Evolutionary conservation across 2,113 vertebrate genomes (phyloP).

Genomic region (Chinchilla lanigera): DNA sequence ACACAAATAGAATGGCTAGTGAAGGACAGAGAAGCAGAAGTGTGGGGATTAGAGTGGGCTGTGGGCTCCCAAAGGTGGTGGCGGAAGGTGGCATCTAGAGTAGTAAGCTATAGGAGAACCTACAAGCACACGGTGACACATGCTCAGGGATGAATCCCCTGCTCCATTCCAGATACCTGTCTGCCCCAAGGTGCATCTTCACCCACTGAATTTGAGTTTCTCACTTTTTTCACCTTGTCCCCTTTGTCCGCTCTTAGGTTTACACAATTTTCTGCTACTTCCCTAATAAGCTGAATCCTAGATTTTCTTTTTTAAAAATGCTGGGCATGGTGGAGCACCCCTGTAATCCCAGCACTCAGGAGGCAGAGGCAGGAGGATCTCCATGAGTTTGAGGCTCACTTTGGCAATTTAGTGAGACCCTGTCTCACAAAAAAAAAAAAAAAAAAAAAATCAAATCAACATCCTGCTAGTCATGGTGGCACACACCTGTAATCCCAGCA

Average conservation of each 20-base stretch:
- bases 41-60: not conserved
- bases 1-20: not conserved
- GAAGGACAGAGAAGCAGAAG: not conserved
- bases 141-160: not conserved
- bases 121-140: not conserved
- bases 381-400: not conserved
- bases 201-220: not conserved
- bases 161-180: not conserved
- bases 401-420: not conserved
- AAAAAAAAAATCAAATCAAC: not conserved
- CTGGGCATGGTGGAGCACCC: not conserved
- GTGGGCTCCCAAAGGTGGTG: not conserved
- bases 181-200: not conserved
- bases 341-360: not conserved
- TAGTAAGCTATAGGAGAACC: not conserved
- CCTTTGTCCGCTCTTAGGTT: not conserved
- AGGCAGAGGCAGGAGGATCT: not conserved
- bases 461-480: not conserved
- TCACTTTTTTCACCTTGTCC: not conserved
- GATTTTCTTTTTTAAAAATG: not conserved
- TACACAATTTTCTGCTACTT: not conserved
- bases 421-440: not conserved
- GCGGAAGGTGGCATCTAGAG: not conserved
- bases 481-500: not conserved
- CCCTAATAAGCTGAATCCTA: not conserved